Evolutionary conservation across 2,113 vertebrate species (phyloP).

Genomic region (Steatornis caripensis): DNA sequence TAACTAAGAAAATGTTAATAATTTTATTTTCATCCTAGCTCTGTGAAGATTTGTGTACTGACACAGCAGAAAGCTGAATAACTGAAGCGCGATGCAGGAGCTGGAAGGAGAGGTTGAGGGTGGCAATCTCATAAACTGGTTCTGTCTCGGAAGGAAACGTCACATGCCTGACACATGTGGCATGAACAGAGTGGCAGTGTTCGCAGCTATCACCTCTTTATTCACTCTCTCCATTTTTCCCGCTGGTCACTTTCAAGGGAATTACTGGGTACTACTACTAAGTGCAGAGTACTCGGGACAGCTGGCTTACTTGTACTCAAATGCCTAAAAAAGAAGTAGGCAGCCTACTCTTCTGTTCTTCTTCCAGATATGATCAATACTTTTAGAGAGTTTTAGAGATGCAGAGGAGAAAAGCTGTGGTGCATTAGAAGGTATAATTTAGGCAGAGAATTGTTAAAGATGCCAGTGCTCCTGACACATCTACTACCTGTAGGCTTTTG

Average conservation of each 20-base stretch:
- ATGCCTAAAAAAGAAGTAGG: not conserved
- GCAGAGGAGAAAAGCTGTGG: not conserved
- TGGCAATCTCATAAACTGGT: not conserved
- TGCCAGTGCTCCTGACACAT: not conserved
- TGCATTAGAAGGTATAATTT: not conserved
- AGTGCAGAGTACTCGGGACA: not conserved
- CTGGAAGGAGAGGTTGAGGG: not conserved
- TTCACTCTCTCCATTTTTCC: not conserved
- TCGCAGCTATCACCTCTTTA: not conserved
- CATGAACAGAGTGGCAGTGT: not conserved
- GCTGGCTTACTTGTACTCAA: not conserved
- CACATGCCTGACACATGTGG: not conserved
- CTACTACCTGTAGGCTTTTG: not conserved
- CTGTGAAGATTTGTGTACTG: not conserved
- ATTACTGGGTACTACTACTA: not conserved
- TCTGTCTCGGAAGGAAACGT: not conserved
- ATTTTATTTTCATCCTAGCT: not conserved
- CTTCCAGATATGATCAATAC: not conserved
- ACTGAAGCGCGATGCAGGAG: not conserved
- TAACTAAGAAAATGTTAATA: not conserved
- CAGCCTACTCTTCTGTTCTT: not conserved
- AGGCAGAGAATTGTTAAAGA: not conserved
- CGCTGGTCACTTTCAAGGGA: not conserved
- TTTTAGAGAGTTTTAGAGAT: not conserved
- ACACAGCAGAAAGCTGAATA: not conserved